phyloP scores from a whole-genome alignment of 2,888 invertebrate genomes.

The Brachylomia viminalis region DNA sequence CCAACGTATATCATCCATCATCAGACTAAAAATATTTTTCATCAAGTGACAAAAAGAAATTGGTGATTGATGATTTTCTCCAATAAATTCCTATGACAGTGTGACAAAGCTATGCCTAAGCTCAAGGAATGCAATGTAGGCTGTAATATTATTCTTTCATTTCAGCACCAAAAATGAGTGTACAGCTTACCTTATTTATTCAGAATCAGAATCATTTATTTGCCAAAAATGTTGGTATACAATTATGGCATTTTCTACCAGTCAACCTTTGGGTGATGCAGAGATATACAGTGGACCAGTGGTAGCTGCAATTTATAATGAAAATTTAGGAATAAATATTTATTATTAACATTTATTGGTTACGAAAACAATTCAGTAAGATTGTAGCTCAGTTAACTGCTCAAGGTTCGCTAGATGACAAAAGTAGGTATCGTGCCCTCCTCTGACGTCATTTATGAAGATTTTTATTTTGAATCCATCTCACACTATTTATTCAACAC shows the following conservation, averaged over 20 bases:
- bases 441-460: conserved; percentile 1
- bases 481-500: too few species aligned
- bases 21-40: not conserved
- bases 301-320: too few species aligned
- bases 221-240: too few species aligned
- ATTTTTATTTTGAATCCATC: not conserved
- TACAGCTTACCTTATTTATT: too few species aligned
- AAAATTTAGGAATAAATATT: too few species aligned
- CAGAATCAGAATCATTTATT: too few species aligned
- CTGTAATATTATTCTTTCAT: not conserved
- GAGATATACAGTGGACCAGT: too few species aligned
- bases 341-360: too few species aligned
- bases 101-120: not conserved
- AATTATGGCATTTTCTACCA: too few species aligned
- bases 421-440: not conserved
- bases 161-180: too few species aligned
- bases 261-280: too few species aligned
- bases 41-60: not conserved
- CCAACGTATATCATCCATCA: not conserved
- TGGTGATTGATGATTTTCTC: not conserved
- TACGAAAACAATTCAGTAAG: too few species aligned
- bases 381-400: not conserved
- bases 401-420: not conserved
- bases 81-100: not conserved
- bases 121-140: not conserved